These are phyloP conservation scores for Nixonia krombeini DNA, from an alignment of 1,140 invertebrate species.

Conservation along the genomic window DNA sequence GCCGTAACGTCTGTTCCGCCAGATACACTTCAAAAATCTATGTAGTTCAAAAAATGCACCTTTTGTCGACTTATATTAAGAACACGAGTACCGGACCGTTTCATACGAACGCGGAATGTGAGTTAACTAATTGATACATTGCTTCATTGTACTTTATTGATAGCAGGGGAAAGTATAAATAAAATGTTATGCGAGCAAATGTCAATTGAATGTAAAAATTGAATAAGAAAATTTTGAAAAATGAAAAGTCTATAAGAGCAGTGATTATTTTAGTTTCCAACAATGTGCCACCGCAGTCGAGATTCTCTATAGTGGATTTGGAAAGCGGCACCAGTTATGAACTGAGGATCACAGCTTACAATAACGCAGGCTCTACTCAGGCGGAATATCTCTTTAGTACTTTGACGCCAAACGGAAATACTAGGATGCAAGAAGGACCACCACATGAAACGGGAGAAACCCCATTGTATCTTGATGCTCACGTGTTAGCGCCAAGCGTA, in stretches of 20 bases:
- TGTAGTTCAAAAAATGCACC: too few species aligned
- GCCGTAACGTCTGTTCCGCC: too few species aligned
- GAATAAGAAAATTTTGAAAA: too few species aligned
- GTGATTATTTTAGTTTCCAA: slow-evolving; percentile 68
- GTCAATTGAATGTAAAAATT: too few species aligned
- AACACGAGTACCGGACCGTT: too few species aligned
- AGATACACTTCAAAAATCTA: too few species aligned
- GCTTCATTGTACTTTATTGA: too few species aligned
- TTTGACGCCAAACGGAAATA: slow-evolving; percentile 71
- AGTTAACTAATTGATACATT: too few species aligned
- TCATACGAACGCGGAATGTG: too few species aligned
- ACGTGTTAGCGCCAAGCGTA: slow-evolving; percentile 70
- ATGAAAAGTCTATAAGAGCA: slow-evolving; percentile 1
- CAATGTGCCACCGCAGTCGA: slow-evolving; percentile 70
- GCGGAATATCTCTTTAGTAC: slow-evolving; percentile 79
- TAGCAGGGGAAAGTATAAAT: too few species aligned
- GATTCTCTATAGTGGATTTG: slow-evolving; percentile 75
- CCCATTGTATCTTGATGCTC: slow-evolving; percentile 69
- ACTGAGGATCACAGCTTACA: slow-evolving; percentile 78
- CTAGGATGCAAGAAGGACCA: slow-evolving; percentile 61
- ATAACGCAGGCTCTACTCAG: slow-evolving; percentile 80
- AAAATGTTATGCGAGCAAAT: too few species aligned
- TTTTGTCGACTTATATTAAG: too few species aligned
- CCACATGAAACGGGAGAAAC: slow-evolving; percentile 59
- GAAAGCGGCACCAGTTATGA: slow-evolving; percentile 78